phyloP scores from a whole-genome alignment of 1,140 invertebrate species.

The Apis florea region DNA sequence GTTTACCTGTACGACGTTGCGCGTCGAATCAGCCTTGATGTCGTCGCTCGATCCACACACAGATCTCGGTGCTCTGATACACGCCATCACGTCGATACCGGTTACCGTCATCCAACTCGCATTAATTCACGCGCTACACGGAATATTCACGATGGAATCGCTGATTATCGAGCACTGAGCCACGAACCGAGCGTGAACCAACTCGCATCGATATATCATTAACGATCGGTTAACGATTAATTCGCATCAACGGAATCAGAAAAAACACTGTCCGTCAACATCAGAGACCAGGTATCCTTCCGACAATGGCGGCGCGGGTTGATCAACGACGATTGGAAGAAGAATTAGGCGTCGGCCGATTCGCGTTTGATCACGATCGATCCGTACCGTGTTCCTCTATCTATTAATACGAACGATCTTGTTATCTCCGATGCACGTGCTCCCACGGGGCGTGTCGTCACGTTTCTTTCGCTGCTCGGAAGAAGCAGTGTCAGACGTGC shows the following conservation, averaged over 20 bases:
- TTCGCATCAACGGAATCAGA: not conserved
- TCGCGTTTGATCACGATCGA: not conserved
- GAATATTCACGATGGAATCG: not conserved
- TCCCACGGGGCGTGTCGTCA: conserved; percentile 27
- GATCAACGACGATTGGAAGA: not conserved
- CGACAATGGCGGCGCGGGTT: no score
- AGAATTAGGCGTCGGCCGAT: not conserved
- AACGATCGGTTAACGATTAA: not conserved
- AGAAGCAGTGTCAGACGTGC: conserved; percentile 25
- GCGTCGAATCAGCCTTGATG: conserved; percentile 74
- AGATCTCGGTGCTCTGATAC: conserved; percentile 77
- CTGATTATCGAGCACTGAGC: conserved; percentile 37
- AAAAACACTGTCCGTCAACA: no score
- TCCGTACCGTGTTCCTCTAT: not conserved
- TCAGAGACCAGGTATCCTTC: no score
- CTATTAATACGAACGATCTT: conserved; percentile 41
- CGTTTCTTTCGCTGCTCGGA: conserved; percentile 39
- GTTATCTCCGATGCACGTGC: conserved; percentile 41
- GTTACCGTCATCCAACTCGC: conserved; percentile 55
- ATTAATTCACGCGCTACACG: conserved; percentile 26
- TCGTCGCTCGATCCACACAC: conserved; percentile 76
- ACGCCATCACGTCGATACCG: conserved; percentile 71
- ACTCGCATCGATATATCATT: not conserved
- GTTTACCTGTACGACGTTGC: conserved; percentile 75
- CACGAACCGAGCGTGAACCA: not conserved